Evolutionary conservation across 30 jellyfish, hydroid and myxozoan species (phyloP), one percentile per base, ranked within the genome.

Genomic region (Chironex yamaguchii): DNA sequence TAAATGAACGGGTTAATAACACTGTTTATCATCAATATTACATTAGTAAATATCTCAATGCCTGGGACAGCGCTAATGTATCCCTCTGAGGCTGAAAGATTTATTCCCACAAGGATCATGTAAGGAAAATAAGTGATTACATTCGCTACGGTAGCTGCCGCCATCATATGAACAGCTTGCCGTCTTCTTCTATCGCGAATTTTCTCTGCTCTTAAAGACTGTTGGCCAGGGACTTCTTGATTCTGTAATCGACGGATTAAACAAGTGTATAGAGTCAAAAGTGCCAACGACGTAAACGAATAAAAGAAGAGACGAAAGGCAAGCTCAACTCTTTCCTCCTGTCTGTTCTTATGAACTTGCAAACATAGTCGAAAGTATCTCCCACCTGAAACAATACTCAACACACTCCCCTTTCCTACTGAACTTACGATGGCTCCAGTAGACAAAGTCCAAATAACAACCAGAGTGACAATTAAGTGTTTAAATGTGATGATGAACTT

Each of bases 91-190:
- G 95, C 89, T 29, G 62, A 72, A 62, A 85, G 51, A 30, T 34
- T 64, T 74, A 26, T 34, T 2, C 84, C 75, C 14, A 85, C 95
- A 28, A 72, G 42, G n/a, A 42, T 63, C 71, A 85, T 85, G 58
- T 85, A 85, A 0, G 95, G 95, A 0, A 85, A 49, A 69, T 85
- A 85, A 51, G 79, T 51, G 76, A 85, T 9, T 29, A 85, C 63
- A 88, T 71, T 71, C 0, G 32, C 78, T 1, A 62, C 58, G 14
- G 95, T 85, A 11, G 95, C 95, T 1, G 71, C 66, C 0, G 78
- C 80, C 48, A 85, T 86, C 95, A 85, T 85, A 32, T 68, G 54
- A 12, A 85, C 85, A 23, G 95, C 95, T 62, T 85, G 95, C 30
- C 82, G 78, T 77, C 73, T 85, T 14, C 89, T 78, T 28, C 49